Percentiles rank a stretch among this genome's conserved stretches.
These are phyloP conservation scores for Irena cyanogastra DNA, from an alignment of 2,113 vertebrate genomes.

Conservation along the genomic window DNA sequence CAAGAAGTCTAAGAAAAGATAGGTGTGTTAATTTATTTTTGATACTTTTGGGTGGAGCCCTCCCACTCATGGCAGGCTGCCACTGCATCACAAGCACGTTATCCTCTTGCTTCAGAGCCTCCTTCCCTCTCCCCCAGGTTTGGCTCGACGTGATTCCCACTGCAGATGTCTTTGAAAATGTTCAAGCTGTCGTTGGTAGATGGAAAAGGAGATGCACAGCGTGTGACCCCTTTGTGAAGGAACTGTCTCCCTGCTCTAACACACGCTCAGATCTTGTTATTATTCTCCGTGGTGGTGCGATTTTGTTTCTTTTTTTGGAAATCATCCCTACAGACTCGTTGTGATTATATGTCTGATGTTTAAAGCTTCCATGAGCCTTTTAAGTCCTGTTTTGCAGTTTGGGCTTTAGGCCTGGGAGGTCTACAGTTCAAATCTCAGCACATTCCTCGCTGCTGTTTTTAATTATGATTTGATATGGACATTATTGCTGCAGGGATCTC, in stretches of 20 bases:
- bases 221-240: not conserved
- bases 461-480: slow-evolving; percentile 58
- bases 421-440: slow-evolving; percentile 47
- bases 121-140: slow-evolving; percentile 37
- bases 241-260: not conserved
- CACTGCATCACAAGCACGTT: not conserved
- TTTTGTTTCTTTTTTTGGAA: slow-evolving; percentile 65
- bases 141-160: not conserved
- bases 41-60: slow-evolving; percentile 45
- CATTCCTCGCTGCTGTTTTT: slow-evolving; percentile 37
- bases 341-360: slow-evolving; percentile 45
- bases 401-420: slow-evolving; percentile 30
- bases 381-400: slow-evolving; percentile 52
- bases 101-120: slow-evolving; percentile 7
- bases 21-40: slow-evolving; percentile 63
- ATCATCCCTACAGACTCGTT: slow-evolving; percentile 15
- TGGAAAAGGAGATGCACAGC: slow-evolving; percentile 27
- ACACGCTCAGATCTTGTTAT: slow-evolving; percentile 11
- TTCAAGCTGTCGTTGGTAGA: slow-evolving; percentile 5
- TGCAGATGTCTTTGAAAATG: slow-evolving; percentile 44
- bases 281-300: not conserved
- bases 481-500: slow-evolving; percentile 30
- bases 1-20: slow-evolving; percentile 56
- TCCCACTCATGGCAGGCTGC: slow-evolving; percentile 54
- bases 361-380: slow-evolving; percentile 62